Percentiles rank a stretch among this genome's conserved stretches.
These are phyloP conservation scores for Drosophila niveifrons DNA, from an alignment of 2,888 invertebrate genomes.

Conservation along the genomic window DNA sequence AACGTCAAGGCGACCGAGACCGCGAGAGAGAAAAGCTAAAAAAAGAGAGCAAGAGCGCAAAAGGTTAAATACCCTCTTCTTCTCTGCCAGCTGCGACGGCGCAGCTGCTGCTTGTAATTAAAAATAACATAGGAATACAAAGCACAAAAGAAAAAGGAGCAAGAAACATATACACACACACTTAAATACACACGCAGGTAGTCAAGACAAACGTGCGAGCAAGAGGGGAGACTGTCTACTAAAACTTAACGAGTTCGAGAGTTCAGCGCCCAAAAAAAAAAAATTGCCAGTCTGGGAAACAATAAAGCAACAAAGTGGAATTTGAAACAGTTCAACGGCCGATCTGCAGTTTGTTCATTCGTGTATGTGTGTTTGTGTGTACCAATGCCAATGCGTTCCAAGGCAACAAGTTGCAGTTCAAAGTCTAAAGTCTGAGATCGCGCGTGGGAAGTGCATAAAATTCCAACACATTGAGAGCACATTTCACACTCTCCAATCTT, in stretches of 20 bases:
- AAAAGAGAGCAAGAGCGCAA: slow-evolving; percentile 4
- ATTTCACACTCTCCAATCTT: no score
- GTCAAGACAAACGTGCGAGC: not conserved
- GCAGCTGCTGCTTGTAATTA: slow-evolving; percentile 76
- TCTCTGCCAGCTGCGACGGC: slow-evolving; percentile 75
- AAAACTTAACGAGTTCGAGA: slow-evolving; percentile 49
- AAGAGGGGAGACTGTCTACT: slow-evolving; percentile 8
- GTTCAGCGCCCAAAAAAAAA: slow-evolving; percentile 60
- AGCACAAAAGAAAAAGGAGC: slow-evolving; percentile 36
- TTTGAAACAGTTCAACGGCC: slow-evolving; percentile 48
- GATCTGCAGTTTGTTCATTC: not conserved
- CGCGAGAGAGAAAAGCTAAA: slow-evolving; percentile 7
- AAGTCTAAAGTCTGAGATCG: slow-evolving; percentile 13
- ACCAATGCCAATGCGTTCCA: slow-evolving; percentile 39
- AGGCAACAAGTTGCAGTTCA: slow-evolving; percentile 50
- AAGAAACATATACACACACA: slow-evolving; percentile 40
- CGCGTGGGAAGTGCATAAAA: slow-evolving; percentile 31
- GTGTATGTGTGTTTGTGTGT: slow-evolving; percentile 10
- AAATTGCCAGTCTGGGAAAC: slow-evolving; percentile 35
- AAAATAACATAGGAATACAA: slow-evolving; percentile 58
- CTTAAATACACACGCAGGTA: slow-evolving; percentile 13
- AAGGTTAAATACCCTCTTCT: slow-evolving; percentile 62
- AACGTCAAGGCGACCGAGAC: slow-evolving; percentile 10
- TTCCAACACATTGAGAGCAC: not conserved
- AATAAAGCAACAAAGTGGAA: slow-evolving; percentile 19